Conservation (phyloP, 2,113 vertebrate genomes). For the Ardeotis arabs region DNA sequence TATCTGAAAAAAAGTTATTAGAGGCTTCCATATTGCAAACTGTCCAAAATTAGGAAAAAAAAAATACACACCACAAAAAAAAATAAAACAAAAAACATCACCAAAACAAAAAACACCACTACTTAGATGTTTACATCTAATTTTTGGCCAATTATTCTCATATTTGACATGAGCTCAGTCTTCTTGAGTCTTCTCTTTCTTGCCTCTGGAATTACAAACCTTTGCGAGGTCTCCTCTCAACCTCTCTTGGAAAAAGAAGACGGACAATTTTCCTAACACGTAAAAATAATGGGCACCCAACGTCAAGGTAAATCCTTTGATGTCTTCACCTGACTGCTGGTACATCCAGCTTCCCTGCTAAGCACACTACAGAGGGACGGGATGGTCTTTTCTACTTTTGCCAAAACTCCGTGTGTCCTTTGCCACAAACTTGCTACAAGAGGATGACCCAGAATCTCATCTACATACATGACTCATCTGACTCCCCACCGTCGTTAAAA, state of each 20-base stretch:
- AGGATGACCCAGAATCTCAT: background rate
- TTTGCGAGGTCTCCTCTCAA: background rate
- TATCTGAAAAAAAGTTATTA: background rate
- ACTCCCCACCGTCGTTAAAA: background rate
- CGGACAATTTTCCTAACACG: background rate
- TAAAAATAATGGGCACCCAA: background rate
- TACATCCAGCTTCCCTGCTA: background rate
- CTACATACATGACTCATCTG: background rate
- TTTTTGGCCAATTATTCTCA: background rate
- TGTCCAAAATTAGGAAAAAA: background rate
- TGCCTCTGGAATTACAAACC: background rate
- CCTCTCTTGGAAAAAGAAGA: background rate
- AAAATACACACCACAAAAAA: too few species aligned
- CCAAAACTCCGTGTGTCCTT: background rate
- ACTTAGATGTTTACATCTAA: background rate
- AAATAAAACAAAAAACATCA: background rate
- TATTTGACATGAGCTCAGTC: background rate
- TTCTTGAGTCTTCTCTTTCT: background rate
- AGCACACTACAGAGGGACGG: background rate
- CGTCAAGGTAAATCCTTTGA: background rate
- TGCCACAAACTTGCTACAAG: background rate
- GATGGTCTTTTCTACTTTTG: background rate
- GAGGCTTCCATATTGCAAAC: background rate
- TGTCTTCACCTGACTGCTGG: background rate
- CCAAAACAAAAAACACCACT: too few species aligned